Evolutionary conservation across 2,113 vertebrate genomes (phyloP), one percentile per base, ranked within the genome.

Genomic region (Platysternon megacephalum): DNA sequence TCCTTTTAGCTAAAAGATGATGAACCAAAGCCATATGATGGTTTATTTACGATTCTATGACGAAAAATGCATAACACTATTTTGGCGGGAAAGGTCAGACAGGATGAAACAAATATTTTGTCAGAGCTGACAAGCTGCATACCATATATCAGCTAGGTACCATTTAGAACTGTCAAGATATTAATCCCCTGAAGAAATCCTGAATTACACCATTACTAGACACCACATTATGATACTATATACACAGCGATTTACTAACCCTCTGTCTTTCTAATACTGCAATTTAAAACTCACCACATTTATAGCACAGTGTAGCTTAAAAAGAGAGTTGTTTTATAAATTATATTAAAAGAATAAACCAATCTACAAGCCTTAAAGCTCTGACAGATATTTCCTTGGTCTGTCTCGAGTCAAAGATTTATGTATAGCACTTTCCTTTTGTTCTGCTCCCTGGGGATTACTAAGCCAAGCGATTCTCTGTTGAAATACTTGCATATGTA

Each of bases 311-410:
- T 24, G 32, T n/a, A 48, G 53, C 24, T 24, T 82, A 32, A 55
- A 46, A 32, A 21, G n/a, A n/a, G 21, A 21, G 17, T 0, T 83
- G 22, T 32, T 61, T 91, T 85, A 13, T 5, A 91, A 61, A 83
- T 90, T 13, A 84, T 29, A 46, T 90, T 65, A 84, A 90, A 94
- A 65, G 13, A 91, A 82, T 58, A 89, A 96, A 92, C n/a, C 0
- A 0, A 55, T 17, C 61, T 7, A 82, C 24, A 49, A 82, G 42
- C 28, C 83, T 87, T 72, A 83, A 84, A 92, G 68, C 29, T 82
- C 52, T 52, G 52, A 39, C 8, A 61, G 16, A 44, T 89, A 52
- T 85, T 85, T 93, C 17, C 74, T 92, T 1, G 0, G 7, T 89
- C 28, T 87, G 1, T 81, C 91, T 93, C 46, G 5, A 55, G 55